phyloP scores from a whole-genome alignment of 2,888 invertebrate genomes.

The Catocala sponsa region DNA sequence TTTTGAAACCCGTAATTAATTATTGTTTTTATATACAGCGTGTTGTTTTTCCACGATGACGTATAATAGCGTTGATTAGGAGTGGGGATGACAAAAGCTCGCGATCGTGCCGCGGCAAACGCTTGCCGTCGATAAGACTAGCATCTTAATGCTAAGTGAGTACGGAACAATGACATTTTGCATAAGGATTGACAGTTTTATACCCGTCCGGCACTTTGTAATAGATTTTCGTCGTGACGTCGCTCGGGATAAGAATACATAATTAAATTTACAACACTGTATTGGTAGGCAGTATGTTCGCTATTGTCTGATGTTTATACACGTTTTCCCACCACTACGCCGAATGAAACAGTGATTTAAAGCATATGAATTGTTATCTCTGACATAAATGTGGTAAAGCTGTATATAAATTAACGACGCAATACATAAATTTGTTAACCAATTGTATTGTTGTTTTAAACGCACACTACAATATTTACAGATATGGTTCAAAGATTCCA shows the following conservation, averaged over 20 bases:
- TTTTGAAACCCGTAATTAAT: constrained; percentile 26
- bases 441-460: neutral
- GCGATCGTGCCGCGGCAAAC: constrained; percentile 37
- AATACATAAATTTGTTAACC: neutral
- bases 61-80: constrained; percentile 11
- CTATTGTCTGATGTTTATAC: constrained; percentile 33
- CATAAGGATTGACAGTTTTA: constrained; percentile 63
- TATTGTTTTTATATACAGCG: constrained; percentile 33
- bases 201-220: constrained; percentile 64
- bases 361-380: constrained; percentile 26
- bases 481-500: too few species aligned
- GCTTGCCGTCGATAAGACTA: constrained; percentile 39
- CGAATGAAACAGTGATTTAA: constrained; percentile 37
- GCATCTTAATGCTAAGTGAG: constrained; percentile 45
- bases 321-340: constrained; percentile 38
- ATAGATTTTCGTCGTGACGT: constrained; percentile 59
- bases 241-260: constrained; percentile 54
- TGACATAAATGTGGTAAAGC: neutral
- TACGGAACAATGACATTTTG: constrained; percentile 66
- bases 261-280: constrained; percentile 45
- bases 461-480: neutral
- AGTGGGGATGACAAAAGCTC: constrained; percentile 38
- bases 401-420: constrained; percentile 3
- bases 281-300: constrained; percentile 29
- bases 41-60: constrained; percentile 16